These are phyloP conservation scores for Bos indicus DNA, from an alignment of 2,113 vertebrate genomes.

Conservation along the genomic window DNA sequence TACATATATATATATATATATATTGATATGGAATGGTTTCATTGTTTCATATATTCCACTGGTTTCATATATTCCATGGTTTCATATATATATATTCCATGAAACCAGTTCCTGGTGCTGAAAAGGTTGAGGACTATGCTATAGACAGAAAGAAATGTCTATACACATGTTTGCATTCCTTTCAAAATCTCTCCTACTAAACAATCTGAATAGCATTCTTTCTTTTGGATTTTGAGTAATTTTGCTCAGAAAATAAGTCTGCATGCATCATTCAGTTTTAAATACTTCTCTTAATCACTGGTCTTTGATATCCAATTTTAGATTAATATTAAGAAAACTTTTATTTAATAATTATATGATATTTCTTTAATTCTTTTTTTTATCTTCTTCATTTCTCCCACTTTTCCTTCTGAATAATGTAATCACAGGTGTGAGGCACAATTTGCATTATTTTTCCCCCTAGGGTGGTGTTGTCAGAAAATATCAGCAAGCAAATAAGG, in stretches of 20 bases:
- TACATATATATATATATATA: too few species aligned
- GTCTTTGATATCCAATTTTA: not conserved
- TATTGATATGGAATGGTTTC: too few species aligned
- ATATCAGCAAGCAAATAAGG: not conserved
- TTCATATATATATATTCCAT: not conserved
- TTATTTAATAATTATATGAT: not conserved
- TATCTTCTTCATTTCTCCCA: not conserved
- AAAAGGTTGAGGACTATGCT: not conserved
- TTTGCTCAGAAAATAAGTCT: not conserved
- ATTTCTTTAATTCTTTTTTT: not conserved
- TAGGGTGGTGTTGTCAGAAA: not conserved
- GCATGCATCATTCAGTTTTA: not conserved
- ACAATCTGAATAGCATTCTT: not conserved
- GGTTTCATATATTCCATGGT: too few species aligned
- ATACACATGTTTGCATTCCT: not conserved
- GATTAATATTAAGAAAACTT: not conserved
- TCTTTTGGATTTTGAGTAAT: not conserved
- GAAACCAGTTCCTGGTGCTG: not conserved
- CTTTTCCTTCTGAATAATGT: not conserved
- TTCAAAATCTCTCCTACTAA: not conserved
- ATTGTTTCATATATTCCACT: too few species aligned
- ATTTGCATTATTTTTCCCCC: not conserved
- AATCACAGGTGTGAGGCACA: not conserved
- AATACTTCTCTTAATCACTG: not conserved
- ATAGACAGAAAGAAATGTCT: not conserved